A percentile compares a stretch with the other conserved stretches of the same genome.
phyloP scores from a whole-genome alignment of 2,888 invertebrate genomes.

The Agrochola litura region DNA sequence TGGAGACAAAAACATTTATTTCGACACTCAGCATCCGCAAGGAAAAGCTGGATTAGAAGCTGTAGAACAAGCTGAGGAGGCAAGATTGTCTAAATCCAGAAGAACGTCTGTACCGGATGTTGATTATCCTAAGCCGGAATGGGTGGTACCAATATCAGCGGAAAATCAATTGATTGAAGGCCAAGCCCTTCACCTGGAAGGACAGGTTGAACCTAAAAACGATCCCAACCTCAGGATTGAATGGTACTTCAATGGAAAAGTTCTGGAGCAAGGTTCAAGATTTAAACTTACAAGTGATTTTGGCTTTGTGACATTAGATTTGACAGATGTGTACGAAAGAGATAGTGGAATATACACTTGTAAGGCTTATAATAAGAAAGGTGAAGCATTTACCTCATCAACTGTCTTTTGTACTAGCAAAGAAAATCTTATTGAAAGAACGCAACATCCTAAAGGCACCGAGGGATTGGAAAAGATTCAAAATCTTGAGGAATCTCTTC shows the following conservation, averaged over 20 bases:
- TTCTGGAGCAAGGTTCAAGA: slow-evolving; percentile 95
- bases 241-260: slow-evolving; percentile 98
- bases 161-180: slow-evolving; percentile 96
- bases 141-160: slow-evolving; percentile 95
- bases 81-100: slow-evolving; percentile 93
- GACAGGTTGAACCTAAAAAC: slow-evolving; percentile 97
- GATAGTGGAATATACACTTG: slow-evolving; percentile 98
- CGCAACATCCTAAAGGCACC: slow-evolving; percentile 98
- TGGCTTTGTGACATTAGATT: slow-evolving; percentile 98
- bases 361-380: slow-evolving; percentile 96
- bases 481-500: slow-evolving; percentile 96
- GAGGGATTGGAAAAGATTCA: slow-evolving; percentile 97
- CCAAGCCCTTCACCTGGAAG: slow-evolving; percentile 97
- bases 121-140: slow-evolving; percentile 95
- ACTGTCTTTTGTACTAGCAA: slow-evolving; percentile 96
- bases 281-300: slow-evolving; percentile 98
- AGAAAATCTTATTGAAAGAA: slow-evolving; percentile 95
- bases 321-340: slow-evolving; percentile 97
- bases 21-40: slow-evolving; percentile 98
- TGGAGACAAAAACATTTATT: slow-evolving; percentile 94
- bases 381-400: slow-evolving; percentile 98
- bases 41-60: slow-evolving; percentile 97
- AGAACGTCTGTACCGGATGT: slow-evolving; percentile 93
- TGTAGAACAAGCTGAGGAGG: slow-evolving; percentile 97
- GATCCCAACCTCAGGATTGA: slow-evolving; percentile 97